Evolutionary conservation across 2,113 vertebrate species (phyloP), one percentile per base, ranked within the genome.

Genomic region (Ophthalmolycus amberensis): DNA sequence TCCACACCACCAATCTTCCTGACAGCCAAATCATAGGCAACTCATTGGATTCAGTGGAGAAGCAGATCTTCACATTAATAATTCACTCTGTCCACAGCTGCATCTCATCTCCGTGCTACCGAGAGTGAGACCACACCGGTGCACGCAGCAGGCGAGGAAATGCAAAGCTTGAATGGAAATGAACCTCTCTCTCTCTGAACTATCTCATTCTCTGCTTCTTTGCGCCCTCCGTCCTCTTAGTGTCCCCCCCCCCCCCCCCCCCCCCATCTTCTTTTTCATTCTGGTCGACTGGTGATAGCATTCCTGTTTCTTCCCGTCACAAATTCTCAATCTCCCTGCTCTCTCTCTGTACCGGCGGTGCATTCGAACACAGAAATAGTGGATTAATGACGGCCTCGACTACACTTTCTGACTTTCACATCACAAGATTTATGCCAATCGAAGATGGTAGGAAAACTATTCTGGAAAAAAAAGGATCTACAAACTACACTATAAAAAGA

Each of bases 11-110:
- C 88, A 71, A 90, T 94, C 90, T 88, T 75, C 87, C 82, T 87
- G 91, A 92, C 93, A 90, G 90, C 67, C 90, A 74, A 89, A 94
- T 94, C 93, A 93, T 89, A 85, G 82, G 82, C 73, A 76, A 85
- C 80, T 90, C 90, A 94, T 92, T 91, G 89, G 81, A 92, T 93
- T 91, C 77, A 29, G 77, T 63, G 77, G 84, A 86, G 83, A 85
- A 84, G 73, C 62, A 89, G 82, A 93, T 89, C 72, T 91, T 85
- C 84, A 84, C 89, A 92, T 94, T 93, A 94, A 95, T 94, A 94
- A 90, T 93, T 93, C 87, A 94, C 84, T 91, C 85, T 40, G 82
- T 78, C 86, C 34, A 9, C 27, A 63, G 71, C 86, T 82, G 82
- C 86, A 78, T 87, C 80, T 88, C 83, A 84, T 91, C 82, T 82